These are phyloP conservation scores for Arrhopalites spinosus DNA, from an alignment of 2,888 invertebrate species.

Conservation along the genomic window DNA sequence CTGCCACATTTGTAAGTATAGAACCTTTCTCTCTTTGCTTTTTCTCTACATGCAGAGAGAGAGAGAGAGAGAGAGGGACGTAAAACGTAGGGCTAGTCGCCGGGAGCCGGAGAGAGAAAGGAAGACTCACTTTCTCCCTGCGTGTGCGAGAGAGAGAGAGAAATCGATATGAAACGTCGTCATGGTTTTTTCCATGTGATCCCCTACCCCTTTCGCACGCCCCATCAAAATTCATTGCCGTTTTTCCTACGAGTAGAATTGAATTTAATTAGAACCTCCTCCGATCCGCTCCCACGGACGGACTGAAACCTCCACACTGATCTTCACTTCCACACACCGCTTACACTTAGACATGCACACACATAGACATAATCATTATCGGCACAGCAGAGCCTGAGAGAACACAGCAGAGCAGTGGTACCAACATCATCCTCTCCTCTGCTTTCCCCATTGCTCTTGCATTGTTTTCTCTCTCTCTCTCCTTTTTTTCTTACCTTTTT, in stretches of 20 bases:
- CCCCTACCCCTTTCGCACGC: constrained; percentile 30
- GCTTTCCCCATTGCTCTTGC: too few species aligned
- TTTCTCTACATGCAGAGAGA: background rate
- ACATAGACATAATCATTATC: too few species aligned
- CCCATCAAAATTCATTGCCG: constrained; percentile 34
- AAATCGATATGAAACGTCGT: constrained; percentile 35
- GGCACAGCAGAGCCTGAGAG: too few species aligned
- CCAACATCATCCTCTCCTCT: too few species aligned
- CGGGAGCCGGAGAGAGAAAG: background rate
- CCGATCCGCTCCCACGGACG: constrained; percentile 16
- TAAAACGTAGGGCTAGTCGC: background rate
- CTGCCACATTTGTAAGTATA: too few species aligned
- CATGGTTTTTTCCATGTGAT: constrained; percentile 36
- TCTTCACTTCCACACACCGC: background rate
- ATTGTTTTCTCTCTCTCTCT: too few species aligned
- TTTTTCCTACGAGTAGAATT: constrained; percentile 20
- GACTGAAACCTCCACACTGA: background rate
- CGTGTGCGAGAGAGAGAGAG: too few species aligned
- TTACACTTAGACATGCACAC: background rate
- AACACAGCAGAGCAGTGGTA: too few species aligned
- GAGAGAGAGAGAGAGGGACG: background rate
- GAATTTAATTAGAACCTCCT: constrained; percentile 30
- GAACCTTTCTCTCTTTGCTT: too few species aligned
- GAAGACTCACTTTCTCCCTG: background rate
- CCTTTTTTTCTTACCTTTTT: background rate